Conservation (phyloP, 64 coral and sea anemone species). For the Porites lutea region DNA sequence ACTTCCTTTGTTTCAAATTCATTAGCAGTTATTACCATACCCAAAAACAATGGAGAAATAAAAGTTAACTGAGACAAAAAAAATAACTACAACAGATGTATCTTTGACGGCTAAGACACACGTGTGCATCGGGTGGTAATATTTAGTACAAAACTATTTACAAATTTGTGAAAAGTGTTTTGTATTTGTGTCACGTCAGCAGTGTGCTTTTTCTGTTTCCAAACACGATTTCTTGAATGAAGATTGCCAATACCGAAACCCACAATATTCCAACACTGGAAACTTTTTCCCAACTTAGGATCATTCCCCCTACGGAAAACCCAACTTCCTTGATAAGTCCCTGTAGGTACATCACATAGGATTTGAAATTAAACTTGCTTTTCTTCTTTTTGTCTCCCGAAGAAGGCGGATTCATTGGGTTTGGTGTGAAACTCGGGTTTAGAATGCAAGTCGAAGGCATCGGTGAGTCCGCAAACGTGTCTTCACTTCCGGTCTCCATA, state of each 20-base stretch:
- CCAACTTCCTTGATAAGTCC: conserved; percentile 77
- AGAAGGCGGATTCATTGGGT: neutral
- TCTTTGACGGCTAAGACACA: too few species aligned
- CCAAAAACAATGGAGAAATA: too few species aligned
- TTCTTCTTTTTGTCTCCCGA: conserved; percentile 40
- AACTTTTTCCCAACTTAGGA: conserved; percentile 95
- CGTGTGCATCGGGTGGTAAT: too few species aligned
- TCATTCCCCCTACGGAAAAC: conserved; percentile 90
- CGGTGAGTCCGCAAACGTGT: neutral
- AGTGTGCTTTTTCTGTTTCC: conserved; percentile 93
- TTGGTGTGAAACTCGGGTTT: conserved; percentile 19
- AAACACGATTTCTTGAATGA: conserved; percentile 95
- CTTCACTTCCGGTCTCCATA: neutral
- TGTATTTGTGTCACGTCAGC: conserved; percentile 50
- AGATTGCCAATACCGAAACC: conserved; percentile 83
- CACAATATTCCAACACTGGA: conserved; percentile 76
- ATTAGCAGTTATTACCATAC: too few species aligned
- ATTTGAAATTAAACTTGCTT: conserved; percentile 91
- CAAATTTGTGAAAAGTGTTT: too few species aligned
- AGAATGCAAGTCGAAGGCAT: conserved; percentile 30
- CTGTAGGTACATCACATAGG: conserved; percentile 95
- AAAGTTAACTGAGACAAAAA: too few species aligned
- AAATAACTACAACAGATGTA: too few species aligned
- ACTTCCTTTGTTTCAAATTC: too few species aligned
- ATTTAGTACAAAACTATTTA: too few species aligned